Base-by-base conservation (phyloP, 2,113 vertebrate species). In the Stegastes partitus region DNA sequence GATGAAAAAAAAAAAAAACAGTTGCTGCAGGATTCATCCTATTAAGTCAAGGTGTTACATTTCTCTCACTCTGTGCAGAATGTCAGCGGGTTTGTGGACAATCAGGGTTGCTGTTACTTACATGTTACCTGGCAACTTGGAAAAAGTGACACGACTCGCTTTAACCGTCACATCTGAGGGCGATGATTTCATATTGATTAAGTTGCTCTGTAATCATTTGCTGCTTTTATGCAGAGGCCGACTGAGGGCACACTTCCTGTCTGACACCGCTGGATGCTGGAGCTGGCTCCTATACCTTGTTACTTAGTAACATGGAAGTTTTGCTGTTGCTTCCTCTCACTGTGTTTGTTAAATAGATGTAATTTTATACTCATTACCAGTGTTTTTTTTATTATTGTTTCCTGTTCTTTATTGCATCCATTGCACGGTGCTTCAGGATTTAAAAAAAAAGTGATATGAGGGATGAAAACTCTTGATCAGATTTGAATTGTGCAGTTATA, bases 281-380 rank as follows among this genome's bases (percentile, higher is more conserved):
- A 64, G 54, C 12, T 25, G 16, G 11, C 14, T 56, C 19, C 21
- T 31, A 18, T 28, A 53, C 39, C 49, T 28, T 75, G 87, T 81
- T 83, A 74, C 61, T 75, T 62, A 66, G 73, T 69, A 76, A 76
- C 77, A 50, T 70, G 16, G 5, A 79, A 61, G 39, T 26, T 61
- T 47, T 34, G 49, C 47, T 55, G 37, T 25, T 64, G 44, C 47
- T 61, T 70, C 23, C 9, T 68, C 15, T 21, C 8, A 58, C 55
- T 31, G 39, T 50, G 26, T 73, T 66, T 23, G 21, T 47, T 2
- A 45, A 28, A 15, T 10, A 54, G 21, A 50, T 14, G 11, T 42
- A 1, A 31, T 62, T 45, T 23, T 22, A 12, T 7, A 44, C 5
- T 28, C n/a, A 44, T 31, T 16, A 18, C 21, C 15, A 23, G 1